Conservation (phyloP, 2,888 invertebrate species). For the Lymantria monacha region DNA sequence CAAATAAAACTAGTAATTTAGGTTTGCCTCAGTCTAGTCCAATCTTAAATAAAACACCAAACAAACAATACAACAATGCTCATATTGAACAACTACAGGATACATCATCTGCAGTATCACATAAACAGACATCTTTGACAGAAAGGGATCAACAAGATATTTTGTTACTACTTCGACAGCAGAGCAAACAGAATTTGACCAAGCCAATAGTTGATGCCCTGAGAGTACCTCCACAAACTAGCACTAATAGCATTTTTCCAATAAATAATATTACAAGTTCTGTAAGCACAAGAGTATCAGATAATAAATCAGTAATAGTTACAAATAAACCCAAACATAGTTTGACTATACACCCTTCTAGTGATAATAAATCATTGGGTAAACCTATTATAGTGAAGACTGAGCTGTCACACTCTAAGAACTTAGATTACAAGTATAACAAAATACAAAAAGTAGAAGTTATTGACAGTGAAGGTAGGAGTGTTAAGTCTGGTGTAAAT, state of each 20-base stretch:
- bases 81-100: conserved; percentile 8
- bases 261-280: conserved; percentile 6
- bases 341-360: conserved; percentile 11
- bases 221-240: conserved; percentile 9
- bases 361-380: conserved; percentile 8
- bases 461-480: conserved; percentile 17
- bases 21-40: conserved; percentile 8
- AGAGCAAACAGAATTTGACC: conserved; percentile 44
- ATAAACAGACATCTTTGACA: conserved; percentile 29
- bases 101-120: neutral
- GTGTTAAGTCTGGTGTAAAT: neutral
- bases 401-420: conserved; percentile 16
- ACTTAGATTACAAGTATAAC: conserved; percentile 1
- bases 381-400: conserved; percentile 24
- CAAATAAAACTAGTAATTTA: conserved; percentile 15
- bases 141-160: conserved; percentile 62
- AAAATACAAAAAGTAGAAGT: conserved; percentile 19
- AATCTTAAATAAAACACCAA: conserved; percentile 1
- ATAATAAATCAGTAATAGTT: conserved; percentile 2
- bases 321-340: conserved; percentile 11
- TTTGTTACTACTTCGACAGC: conserved; percentile 50
- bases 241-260: conserved; percentile 2
- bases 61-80: conserved; percentile 6
- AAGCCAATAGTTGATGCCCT: conserved; percentile 7
- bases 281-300: conserved; percentile 10